A percentile compares a stretch with the other conserved stretches of the same genome.
These are phyloP conservation scores for Stegophylla sp. DNA, from an alignment of 2,888 invertebrate genomes.

Conservation along the genomic window DNA sequence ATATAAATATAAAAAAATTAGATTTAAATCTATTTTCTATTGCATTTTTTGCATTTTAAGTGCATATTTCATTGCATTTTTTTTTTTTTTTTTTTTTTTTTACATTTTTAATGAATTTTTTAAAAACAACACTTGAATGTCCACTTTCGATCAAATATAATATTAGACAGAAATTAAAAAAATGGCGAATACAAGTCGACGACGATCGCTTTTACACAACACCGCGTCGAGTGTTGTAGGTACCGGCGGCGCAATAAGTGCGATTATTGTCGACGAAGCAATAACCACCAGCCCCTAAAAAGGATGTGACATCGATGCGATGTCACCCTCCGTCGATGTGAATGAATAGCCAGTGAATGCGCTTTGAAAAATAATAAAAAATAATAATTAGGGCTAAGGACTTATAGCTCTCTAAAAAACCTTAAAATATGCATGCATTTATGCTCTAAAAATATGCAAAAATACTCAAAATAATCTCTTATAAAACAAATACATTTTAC, in stretches of 20 bases:
- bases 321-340: not conserved
- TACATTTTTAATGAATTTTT: too few relatives aligned
- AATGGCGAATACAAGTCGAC: slow-evolving; percentile 1
- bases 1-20: too few relatives aligned
- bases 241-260: slow-evolving; percentile 8
- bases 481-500: too few relatives aligned
- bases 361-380: slow-evolving; percentile 24
- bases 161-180: not conserved
- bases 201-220: not conserved
- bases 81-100: too few relatives aligned
- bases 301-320: slow-evolving; percentile 22
- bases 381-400: not conserved
- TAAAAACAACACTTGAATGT: not conserved
- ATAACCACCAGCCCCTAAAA: slow-evolving; percentile 17
- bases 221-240: slow-evolving; percentile 21
- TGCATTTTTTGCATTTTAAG: too few relatives aligned
- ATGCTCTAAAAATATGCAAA: too few relatives aligned
- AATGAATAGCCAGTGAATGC: too few relatives aligned
- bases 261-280: slow-evolving; percentile 32
- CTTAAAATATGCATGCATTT: too few relatives aligned
- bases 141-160: slow-evolving; percentile 1
- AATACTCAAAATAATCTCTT: too few relatives aligned
- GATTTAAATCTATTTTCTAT: too few relatives aligned
- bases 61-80: too few relatives aligned
- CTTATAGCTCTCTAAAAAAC: slow-evolving; percentile 4